A percentile compares a stretch with the other conserved stretches of the same genome.
Conservation (phyloP, 2,797 vertebrate genomes). For the Borostomias antarcticus region DNA sequence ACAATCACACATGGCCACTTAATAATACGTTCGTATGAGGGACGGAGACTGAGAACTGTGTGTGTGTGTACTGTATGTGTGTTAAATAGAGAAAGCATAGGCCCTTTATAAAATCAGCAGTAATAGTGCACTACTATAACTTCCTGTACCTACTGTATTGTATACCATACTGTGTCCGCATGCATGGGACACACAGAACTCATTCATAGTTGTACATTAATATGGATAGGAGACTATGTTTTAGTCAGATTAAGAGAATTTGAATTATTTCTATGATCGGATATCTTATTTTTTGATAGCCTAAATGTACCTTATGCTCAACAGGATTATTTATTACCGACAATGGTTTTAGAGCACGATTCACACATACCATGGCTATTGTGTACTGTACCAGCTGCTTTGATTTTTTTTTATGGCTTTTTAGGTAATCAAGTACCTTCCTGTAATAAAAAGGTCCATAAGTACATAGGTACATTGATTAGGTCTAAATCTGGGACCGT, state of each 20-base stretch:
- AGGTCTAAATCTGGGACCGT: conserved; percentile 44
- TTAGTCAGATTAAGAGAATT: conserved; percentile 26
- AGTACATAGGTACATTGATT: conserved; percentile 26
- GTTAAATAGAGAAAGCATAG: conserved; percentile 40
- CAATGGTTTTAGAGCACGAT: conserved; percentile 41
- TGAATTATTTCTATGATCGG: conserved; percentile 23
- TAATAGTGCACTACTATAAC: conserved; percentile 45
- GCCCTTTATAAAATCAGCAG: conserved; percentile 58
- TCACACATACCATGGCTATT: conserved; percentile 17
- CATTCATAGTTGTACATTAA: conserved; percentile 57
- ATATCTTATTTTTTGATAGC: conserved; percentile 34
- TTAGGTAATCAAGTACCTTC: conserved; percentile 8
- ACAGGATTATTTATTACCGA: conserved; percentile 46
- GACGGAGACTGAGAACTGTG: conserved; percentile 47
- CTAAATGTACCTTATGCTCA: conserved; percentile 52
- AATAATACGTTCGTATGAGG: conserved; percentile 53
- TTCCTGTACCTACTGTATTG: background rate
- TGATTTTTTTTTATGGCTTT: conserved; percentile 16
- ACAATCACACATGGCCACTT: conserved; percentile 39
- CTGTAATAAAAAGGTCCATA: conserved; percentile 13
- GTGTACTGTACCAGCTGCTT: background rate
- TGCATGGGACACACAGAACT: conserved; percentile 54
- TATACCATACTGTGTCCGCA: conserved; percentile 51
- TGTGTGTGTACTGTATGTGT: conserved; percentile 15
- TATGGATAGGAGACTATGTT: conserved; percentile 46